phyloP scores from a whole-genome alignment of 2,888 invertebrate species.

The Drosophila koepferae region DNA sequence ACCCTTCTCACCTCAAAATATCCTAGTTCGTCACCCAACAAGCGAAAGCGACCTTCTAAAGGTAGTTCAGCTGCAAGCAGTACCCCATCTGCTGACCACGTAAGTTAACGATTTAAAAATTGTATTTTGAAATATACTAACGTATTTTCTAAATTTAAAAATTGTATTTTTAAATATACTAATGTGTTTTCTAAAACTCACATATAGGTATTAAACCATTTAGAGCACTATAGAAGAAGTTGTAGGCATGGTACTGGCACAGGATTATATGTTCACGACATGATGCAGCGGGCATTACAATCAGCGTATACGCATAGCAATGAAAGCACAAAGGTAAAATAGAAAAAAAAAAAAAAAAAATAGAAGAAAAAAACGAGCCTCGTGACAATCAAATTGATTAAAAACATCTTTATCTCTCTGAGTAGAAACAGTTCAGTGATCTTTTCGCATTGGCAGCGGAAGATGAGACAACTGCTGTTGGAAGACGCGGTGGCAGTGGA shows the following conservation, averaged over 20 bases:
- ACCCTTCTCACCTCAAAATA: conserved; percentile 92
- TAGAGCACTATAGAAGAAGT: conserved; percentile 94
- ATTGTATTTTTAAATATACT: too few species aligned
- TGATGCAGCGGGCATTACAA: conserved; percentile 96
- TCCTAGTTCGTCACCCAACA: conserved; percentile 95
- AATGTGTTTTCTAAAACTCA: too few species aligned
- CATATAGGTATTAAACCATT: conserved; percentile 92
- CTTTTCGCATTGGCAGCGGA: conserved; percentile 95
- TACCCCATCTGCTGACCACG: conserved; percentile 92
- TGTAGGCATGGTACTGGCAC: conserved; percentile 88
- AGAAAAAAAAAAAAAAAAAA: conserved; percentile 37
- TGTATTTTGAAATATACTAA: too few species aligned
- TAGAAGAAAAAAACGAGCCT: background rate
- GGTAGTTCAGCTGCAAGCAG: conserved; percentile 89
- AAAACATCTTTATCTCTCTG: background rate
- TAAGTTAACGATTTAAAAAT: conserved; percentile 69
- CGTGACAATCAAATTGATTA: background rate
- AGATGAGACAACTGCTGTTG: conserved; percentile 90
- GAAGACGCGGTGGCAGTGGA: conserved; percentile 87
- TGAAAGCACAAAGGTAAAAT: conserved; percentile 91
- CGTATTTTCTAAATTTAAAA: too few species aligned
- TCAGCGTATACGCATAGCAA: conserved; percentile 94
- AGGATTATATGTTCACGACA: conserved; percentile 94
- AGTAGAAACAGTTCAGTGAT: conserved; percentile 94
- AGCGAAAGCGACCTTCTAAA: conserved; percentile 93